Percentiles rank a stretch among this genome's conserved stretches.
Conservation (phyloP, 2,113 vertebrate genomes). For the Cephalopterus ornatus region DNA sequence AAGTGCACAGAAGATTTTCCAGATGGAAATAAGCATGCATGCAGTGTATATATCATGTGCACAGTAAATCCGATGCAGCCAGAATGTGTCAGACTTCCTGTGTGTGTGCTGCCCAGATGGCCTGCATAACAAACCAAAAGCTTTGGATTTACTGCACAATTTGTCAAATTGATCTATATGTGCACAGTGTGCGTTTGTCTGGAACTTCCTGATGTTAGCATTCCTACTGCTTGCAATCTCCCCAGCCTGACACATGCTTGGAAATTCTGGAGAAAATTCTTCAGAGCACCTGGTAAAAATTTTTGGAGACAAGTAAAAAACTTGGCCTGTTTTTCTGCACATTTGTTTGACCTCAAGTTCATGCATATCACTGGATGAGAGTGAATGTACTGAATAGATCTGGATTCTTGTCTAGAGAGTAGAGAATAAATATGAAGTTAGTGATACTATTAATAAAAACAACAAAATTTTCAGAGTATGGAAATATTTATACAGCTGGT, state of each 20-base stretch:
- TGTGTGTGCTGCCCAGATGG: slow-evolving; percentile 63
- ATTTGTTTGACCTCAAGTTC: not conserved
- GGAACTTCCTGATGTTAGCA: slow-evolving; percentile 45
- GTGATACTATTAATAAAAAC: not conserved
- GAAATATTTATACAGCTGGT: not conserved
- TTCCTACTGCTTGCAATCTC: not conserved
- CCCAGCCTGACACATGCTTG: slow-evolving; percentile 22
- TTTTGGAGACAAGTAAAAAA: not conserved
- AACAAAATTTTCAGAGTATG: not conserved
- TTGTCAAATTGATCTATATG: slow-evolving; percentile 49
- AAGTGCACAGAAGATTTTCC: slow-evolving; percentile 51
- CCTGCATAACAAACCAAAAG: slow-evolving; percentile 57
- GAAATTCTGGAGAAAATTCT: slow-evolving; percentile 25
- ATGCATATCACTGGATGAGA: not conserved
- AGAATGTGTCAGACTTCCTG: slow-evolving; percentile 63
- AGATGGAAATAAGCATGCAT: slow-evolving; percentile 54
- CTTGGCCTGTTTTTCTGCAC: not conserved
- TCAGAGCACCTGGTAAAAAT: not conserved
- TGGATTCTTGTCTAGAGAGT: not conserved
- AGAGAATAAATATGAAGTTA: not conserved
- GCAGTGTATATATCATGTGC: slow-evolving; percentile 12
- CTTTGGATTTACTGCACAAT: slow-evolving; percentile 29
- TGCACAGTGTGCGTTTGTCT: slow-evolving; percentile 36
- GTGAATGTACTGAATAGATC: not conserved
- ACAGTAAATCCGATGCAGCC: slow-evolving; percentile 21